These are phyloP conservation scores for Sakesphorus luctuosus DNA, from an alignment of 2,113 vertebrate species.

Conservation along the genomic window DNA sequence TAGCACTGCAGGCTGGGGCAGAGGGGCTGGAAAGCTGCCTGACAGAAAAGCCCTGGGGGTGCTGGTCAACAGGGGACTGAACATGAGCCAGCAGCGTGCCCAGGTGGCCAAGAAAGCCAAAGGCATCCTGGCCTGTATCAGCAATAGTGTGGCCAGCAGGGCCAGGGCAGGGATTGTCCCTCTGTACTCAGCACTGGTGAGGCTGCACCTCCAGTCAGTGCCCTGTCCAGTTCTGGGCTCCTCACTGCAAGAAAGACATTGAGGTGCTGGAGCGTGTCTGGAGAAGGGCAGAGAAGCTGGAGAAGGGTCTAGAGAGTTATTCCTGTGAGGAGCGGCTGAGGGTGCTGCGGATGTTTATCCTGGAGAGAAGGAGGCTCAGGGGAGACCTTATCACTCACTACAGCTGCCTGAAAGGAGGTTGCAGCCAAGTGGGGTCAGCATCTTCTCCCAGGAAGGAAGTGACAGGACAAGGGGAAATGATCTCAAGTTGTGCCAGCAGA, in stretches of 20 bases:
- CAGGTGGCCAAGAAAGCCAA: fast-evolving
- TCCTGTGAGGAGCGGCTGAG: neutral
- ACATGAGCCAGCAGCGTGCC: neutral
- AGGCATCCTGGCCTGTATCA: neutral
- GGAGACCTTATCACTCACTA: neutral
- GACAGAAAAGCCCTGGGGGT: fast-evolving
- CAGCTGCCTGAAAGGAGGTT: neutral
- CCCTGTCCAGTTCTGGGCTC: neutral
- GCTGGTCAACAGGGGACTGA: neutral
- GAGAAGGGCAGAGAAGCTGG: neutral
- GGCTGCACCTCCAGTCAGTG: fast-evolving
- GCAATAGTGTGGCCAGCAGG: neutral
- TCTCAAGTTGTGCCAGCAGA: neutral
- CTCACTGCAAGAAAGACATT: neutral
- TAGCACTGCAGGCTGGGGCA: neutral
- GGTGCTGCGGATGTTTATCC: neutral
- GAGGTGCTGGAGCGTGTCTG: neutral
- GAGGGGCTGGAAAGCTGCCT: neutral
- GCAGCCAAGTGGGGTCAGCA: neutral
- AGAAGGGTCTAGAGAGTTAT: neutral
- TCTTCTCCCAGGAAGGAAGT: neutral
- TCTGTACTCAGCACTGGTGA: neutral
- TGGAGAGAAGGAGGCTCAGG: neutral
- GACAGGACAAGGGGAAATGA: neutral
- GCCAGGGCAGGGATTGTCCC: neutral